A percentile compares a stretch with the other conserved stretches of the same genome.
phyloP scores from a whole-genome alignment of 64 coral and sea anemone genomes.

The Pocillopora damicornis region DNA sequence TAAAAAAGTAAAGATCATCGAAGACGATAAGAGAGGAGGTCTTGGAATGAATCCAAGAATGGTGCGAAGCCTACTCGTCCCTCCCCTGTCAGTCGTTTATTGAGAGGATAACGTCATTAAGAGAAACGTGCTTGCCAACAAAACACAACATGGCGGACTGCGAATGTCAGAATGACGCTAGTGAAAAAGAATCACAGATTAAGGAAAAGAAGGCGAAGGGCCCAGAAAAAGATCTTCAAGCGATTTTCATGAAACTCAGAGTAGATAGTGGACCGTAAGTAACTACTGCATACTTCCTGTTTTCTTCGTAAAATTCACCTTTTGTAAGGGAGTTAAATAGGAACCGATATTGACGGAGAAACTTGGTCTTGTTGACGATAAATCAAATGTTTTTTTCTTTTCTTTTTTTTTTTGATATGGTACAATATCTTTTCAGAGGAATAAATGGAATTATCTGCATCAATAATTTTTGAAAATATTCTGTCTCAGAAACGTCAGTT shows the following conservation, averaged over 20 bases:
- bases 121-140: constrained; percentile 49
- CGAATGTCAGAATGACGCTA: background rate
- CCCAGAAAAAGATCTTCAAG: constrained; percentile 80
- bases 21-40: no score
- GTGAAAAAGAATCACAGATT: background rate
- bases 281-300: background rate
- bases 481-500: no score
- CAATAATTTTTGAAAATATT: background rate
- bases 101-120: constrained; percentile 17
- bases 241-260: constrained; percentile 90
- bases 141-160: constrained; percentile 41
- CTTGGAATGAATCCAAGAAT: no score
- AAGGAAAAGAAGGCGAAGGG: constrained; percentile 1
- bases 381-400: background rate
- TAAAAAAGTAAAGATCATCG: no score
- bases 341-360: background rate
- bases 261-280: constrained; percentile 80
- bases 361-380: background rate
- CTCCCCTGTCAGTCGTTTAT: background rate
- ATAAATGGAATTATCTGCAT: background rate
- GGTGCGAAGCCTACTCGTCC: background rate
- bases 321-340: background rate
- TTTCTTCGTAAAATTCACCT: background rate
- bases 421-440: background rate
- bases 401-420: background rate